Evolutionary conservation across 2,113 vertebrate species (phyloP).

Genomic region (Ibidorhyncha struthersii): DNA sequence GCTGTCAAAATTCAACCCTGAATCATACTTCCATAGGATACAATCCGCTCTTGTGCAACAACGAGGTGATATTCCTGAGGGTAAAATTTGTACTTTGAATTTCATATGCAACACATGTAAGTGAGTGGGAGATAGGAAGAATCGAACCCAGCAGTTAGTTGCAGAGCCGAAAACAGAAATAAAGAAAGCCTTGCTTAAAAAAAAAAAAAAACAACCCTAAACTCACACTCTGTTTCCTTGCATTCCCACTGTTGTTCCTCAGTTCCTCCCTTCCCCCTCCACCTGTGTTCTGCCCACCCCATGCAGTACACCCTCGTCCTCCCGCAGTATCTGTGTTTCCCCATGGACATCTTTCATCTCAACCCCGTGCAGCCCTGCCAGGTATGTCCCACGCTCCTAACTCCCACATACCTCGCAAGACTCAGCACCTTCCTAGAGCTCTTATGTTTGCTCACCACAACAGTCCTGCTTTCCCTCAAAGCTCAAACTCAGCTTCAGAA

Average conservation of each 20-base stretch:
- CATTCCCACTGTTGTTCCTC: background rate
- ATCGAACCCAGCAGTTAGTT: background rate
- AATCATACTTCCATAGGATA: background rate
- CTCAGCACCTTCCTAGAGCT: background rate
- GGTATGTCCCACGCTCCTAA: background rate
- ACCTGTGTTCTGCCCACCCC: background rate
- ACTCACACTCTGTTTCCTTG: background rate
- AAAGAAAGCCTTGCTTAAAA: background rate
- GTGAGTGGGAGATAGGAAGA: background rate
- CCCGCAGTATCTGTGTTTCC: background rate
- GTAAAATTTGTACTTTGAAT: background rate
- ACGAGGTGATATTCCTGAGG: background rate
- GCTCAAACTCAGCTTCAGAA: background rate
- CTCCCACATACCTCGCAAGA: accelerated
- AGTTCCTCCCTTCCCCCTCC: background rate
- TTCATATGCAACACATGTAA: background rate
- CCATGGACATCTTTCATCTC: background rate
- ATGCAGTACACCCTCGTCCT: background rate
- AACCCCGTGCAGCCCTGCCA: background rate
- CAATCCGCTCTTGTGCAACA: background rate
- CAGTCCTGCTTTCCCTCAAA: background rate
- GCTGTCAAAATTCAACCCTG: background rate
- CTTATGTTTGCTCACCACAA: background rate
- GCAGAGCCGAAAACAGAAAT: background rate
- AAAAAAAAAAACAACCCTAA: background rate